Percentiles rank a stretch among this genome's conserved stretches.
Evolutionary conservation across 1,140 invertebrate genomes (phyloP).

Genomic region (Drosophila dunni): DNA sequence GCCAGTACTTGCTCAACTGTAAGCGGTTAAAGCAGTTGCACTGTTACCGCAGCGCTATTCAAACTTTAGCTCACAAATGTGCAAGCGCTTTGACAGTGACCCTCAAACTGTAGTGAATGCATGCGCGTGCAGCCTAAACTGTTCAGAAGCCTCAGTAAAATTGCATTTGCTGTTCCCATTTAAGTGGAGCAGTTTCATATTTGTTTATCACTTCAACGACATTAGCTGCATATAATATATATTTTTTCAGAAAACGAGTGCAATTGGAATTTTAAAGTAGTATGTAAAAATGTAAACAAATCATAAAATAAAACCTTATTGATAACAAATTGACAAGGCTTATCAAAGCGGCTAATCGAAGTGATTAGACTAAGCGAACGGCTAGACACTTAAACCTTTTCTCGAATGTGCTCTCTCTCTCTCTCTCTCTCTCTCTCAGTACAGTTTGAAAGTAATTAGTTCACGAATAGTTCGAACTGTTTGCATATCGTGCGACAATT

Average conservation of each 20-base stretch:
- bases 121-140: slow-evolving; percentile 6
- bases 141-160: slow-evolving; percentile 1
- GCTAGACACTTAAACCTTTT: slow-evolving; percentile 9
- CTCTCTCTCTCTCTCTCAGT: background rate
- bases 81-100: no score
- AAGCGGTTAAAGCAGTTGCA: no score
- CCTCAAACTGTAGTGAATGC: background rate
- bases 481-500: slow-evolving; percentile 47
- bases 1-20: slow-evolving; percentile 18
- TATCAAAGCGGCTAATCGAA: slow-evolving; percentile 71
- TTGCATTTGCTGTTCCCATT: background rate
- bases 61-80: slow-evolving; percentile 22
- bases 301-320: slow-evolving; percentile 54
- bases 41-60: slow-evolving; percentile 1
- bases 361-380: slow-evolving; percentile 59
- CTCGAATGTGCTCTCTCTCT: background rate
- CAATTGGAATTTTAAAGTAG: slow-evolving; percentile 41
- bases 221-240: slow-evolving; percentile 9
- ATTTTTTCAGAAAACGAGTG: slow-evolving; percentile 16
- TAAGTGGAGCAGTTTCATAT: slow-evolving; percentile 29
- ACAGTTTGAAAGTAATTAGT: slow-evolving; percentile 17
- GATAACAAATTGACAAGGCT: slow-evolving; percentile 59
- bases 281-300: slow-evolving; percentile 69
- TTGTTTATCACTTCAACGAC: slow-evolving; percentile 30
- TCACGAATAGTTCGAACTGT: slow-evolving; percentile 4